phyloP scores from a whole-genome alignment of 2,113 vertebrate genomes.

The Rhadina sibilatrix region DNA sequence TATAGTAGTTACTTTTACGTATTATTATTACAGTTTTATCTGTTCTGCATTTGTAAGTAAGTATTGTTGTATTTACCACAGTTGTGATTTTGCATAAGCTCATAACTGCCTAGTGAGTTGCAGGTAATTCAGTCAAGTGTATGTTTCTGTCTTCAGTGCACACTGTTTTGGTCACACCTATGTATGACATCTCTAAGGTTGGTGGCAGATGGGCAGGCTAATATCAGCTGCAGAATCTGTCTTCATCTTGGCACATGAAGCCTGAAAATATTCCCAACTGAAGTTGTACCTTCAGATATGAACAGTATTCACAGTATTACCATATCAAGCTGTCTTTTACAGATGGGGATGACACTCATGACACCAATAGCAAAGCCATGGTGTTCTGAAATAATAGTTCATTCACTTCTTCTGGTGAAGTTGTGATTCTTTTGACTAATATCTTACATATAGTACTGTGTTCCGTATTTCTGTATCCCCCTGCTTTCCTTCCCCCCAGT shows the following conservation, averaged over 20 bases:
- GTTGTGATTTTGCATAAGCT: not conserved
- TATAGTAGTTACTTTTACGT: not conserved
- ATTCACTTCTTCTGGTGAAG: not conserved
- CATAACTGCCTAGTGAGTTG: not conserved
- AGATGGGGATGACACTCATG: not conserved
- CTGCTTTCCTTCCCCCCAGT: not conserved
- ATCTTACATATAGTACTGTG: not conserved
- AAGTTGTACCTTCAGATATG: not conserved
- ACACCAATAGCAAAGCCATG: not conserved
- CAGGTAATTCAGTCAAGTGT: not conserved
- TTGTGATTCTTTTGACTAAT: not conserved
- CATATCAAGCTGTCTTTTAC: not conserved
- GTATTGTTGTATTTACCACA: not conserved
- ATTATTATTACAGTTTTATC: not conserved
- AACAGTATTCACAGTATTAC: not conserved
- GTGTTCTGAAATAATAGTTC: not conserved
- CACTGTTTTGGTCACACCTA: not conserved
- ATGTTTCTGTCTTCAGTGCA: accelerated
- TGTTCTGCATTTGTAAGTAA: not conserved
- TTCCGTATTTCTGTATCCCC: not conserved
- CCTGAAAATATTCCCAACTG: not conserved
- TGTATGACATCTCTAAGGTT: not conserved
- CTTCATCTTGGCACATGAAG: not conserved
- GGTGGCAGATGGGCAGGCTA: not conserved
- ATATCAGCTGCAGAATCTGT: not conserved